Evolutionary conservation across 1,140 invertebrate species (phyloP).

Genomic region (Ostrea denselamellosa): DNA sequence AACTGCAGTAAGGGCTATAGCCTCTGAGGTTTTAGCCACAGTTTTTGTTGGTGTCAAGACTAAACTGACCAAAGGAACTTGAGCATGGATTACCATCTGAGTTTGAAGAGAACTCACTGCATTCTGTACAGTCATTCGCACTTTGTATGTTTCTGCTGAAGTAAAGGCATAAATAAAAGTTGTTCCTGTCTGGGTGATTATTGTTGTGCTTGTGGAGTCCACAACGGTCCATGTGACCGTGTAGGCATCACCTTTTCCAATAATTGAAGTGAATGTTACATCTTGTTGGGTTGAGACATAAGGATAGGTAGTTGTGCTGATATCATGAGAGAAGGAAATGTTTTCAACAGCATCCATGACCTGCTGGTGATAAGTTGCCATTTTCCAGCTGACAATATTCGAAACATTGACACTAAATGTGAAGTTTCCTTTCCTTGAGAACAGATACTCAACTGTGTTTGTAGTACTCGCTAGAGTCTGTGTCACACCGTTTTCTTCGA

Average conservation of each 20-base stretch:
- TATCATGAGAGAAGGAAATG: neutral
- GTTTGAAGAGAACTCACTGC: conserved; percentile 53
- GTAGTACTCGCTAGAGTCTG: conserved; percentile 8
- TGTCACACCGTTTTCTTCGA: conserved; percentile 45
- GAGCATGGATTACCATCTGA: conserved; percentile 47
- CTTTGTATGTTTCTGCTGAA: conserved; percentile 50
- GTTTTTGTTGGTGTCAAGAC: conserved; percentile 50
- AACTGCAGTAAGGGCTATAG: conserved; percentile 48
- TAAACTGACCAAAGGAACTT: conserved; percentile 53
- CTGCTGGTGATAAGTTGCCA: conserved; percentile 19
- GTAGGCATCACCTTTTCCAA: conserved; percentile 52
- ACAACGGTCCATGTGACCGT: conserved; percentile 44
- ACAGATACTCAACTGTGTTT: neutral
- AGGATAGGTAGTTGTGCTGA: conserved; percentile 43
- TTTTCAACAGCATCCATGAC: conserved; percentile 50
- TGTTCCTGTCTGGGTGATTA: conserved; percentile 11
- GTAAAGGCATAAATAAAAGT: conserved; percentile 47
- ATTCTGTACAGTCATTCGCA: conserved; percentile 57
- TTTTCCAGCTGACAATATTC: conserved; percentile 54
- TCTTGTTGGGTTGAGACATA: conserved; percentile 43
- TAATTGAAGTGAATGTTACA: conserved; percentile 40
- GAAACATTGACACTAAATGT: conserved; percentile 43
- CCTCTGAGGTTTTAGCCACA: conserved; percentile 29
- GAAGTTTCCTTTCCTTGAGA: conserved; percentile 41
- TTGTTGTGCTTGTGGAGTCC: neutral